A percentile compares a stretch with the other conserved stretches of the same genome.
These are phyloP conservation scores for Dendrolimus kikuchii DNA, from an alignment of 1,140 invertebrate species.

Conservation along the genomic window DNA sequence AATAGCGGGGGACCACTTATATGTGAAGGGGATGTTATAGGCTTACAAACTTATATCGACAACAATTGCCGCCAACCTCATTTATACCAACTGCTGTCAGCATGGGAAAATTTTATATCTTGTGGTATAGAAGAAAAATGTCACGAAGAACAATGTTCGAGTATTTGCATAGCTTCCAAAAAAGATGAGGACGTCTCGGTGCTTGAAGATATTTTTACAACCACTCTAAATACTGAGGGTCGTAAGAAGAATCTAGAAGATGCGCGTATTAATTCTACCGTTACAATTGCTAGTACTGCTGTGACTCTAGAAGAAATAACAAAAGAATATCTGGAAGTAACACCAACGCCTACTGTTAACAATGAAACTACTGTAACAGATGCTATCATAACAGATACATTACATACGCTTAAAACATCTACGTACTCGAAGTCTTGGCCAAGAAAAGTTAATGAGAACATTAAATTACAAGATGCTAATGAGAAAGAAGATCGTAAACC, in stretches of 20 bases:
- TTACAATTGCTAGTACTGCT: background rate
- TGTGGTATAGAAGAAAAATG: constrained; percentile 45
- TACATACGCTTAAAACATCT: constrained; percentile 2
- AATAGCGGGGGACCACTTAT: constrained; percentile 56
- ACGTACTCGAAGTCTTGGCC: constrained; percentile 13
- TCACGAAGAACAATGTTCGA: constrained; percentile 24
- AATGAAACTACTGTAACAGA: constrained; percentile 1
- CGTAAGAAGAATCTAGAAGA: background rate
- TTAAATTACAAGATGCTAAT: constrained; percentile 12
- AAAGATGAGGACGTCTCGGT: constrained; percentile 28
- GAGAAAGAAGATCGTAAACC: constrained; percentile 22
- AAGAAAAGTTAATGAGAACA: constrained; percentile 18
- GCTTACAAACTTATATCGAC: constrained; percentile 48
- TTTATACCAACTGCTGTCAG: constrained; percentile 38
- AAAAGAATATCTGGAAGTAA: constrained; percentile 1
- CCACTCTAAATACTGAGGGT: background rate
- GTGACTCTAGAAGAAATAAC: background rate
- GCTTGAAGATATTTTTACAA: background rate
- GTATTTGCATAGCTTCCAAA: constrained; percentile 30
- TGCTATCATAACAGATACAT: constrained; percentile 1
- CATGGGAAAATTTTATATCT: constrained; percentile 43
- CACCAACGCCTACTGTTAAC: background rate
- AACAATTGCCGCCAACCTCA: constrained; percentile 45
- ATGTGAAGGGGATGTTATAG: constrained; percentile 39
- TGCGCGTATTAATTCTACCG: background rate